Evolutionary conservation across 2,113 vertebrate species (phyloP).

Genomic region (Larimichthys polyactis): DNA sequence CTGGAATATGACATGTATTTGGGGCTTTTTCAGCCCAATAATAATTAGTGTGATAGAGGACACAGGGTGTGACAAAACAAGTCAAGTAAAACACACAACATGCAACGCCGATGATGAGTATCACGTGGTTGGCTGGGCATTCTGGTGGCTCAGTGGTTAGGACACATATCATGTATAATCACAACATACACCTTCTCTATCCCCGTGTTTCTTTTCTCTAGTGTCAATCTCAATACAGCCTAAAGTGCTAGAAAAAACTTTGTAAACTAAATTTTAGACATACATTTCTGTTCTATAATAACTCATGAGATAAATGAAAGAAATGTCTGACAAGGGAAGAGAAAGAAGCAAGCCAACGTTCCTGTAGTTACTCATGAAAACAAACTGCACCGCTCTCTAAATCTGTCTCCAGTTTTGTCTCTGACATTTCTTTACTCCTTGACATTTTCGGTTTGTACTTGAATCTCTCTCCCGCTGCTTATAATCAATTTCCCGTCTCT

Average conservation of each 20-base stretch:
- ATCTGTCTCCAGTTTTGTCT: conserved; percentile 4
- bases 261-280: not conserved
- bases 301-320: not conserved
- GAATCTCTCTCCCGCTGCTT: conserved; percentile 45
- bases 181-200: not conserved
- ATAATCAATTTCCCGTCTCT: conserved; percentile 43
- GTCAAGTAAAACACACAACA: not conserved
- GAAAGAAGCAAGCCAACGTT: not conserved
- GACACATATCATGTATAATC: not conserved
- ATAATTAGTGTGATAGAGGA: not conserved
- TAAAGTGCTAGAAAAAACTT: not conserved
- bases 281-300: not conserved
- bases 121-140: not conserved
- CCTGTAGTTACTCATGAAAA: not conserved
- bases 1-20: no score
- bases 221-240: not conserved
- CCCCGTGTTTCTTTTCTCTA: not conserved
- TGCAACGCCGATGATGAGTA: not conserved
- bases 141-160: not conserved
- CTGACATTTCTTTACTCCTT: conserved; percentile 54
- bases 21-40: not conserved
- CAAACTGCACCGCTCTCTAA: conserved; percentile 24
- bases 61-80: conserved; percentile 7
- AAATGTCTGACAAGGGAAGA: no score
- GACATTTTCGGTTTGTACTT: conserved; percentile 33